phyloP scores from a whole-genome alignment of 2,797 vertebrate species.

The Loris lydekkerianus region DNA sequence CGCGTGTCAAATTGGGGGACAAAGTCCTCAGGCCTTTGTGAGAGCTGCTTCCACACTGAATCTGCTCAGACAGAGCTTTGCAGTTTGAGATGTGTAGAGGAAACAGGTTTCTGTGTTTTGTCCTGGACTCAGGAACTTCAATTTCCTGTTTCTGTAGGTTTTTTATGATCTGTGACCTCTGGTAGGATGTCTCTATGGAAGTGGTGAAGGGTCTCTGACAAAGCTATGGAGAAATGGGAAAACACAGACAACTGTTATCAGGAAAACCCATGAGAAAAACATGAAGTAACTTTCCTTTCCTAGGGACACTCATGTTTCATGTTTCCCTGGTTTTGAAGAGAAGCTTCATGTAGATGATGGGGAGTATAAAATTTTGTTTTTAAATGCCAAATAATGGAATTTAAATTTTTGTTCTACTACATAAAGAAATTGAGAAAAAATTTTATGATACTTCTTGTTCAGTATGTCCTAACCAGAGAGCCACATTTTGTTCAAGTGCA shows the following conservation, averaged over 20 bases:
- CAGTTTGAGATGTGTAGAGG: slow-evolving; percentile 83
- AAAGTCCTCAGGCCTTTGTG: slow-evolving; percentile 48
- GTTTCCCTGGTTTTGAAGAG: background rate
- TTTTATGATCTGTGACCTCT: slow-evolving; percentile 85
- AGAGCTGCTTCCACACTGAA: slow-evolving; percentile 73
- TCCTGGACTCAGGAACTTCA: slow-evolving; percentile 86
- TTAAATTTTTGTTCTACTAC: slow-evolving; percentile 44
- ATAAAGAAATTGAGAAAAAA: background rate
- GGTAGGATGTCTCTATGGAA: slow-evolving; percentile 73
- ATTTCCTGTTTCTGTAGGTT: slow-evolving; percentile 89
- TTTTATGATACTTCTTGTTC: background rate
- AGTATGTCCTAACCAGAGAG: background rate
- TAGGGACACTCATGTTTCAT: background rate
- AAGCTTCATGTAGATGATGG: background rate
- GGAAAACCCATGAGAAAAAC: slow-evolving; percentile 72
- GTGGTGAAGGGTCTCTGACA: slow-evolving; percentile 69
- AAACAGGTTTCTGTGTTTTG: slow-evolving; percentile 88
- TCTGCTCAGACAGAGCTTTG: slow-evolving; percentile 62
- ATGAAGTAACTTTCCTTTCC: slow-evolving; percentile 78
- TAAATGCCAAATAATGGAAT: background rate
- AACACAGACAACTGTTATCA: slow-evolving; percentile 82
- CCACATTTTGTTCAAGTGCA: background rate
- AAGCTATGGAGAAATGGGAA: slow-evolving; percentile 79
- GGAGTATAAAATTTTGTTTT: slow-evolving; percentile 1
- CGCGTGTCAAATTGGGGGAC: background rate